Percentiles rank a stretch among this genome's conserved stretches.
phyloP scores from a whole-genome alignment of 92 coral and sea anemone species.

The Nematostella vectensis region DNA sequence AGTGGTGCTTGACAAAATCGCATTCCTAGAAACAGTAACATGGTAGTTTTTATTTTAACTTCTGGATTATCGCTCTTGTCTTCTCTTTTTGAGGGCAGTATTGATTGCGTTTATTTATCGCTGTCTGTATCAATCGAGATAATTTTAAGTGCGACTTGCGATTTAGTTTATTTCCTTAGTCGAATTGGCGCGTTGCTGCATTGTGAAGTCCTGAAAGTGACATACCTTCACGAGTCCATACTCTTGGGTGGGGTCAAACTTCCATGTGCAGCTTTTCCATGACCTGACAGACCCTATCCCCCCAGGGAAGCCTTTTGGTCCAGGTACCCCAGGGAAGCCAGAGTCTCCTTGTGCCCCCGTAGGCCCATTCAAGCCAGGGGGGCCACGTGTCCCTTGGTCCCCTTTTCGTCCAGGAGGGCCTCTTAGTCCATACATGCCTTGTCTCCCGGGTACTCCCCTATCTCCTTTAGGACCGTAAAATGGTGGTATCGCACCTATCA shows the following conservation, averaged over 20 bases:
- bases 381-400: conserved; percentile 35
- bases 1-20: conserved; percentile 31
- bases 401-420: conserved; percentile 40
- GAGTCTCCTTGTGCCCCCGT: conserved; percentile 39
- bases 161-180: no score
- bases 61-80: no score
- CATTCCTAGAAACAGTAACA: conserved; percentile 61
- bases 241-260: conserved; percentile 47
- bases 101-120: no score
- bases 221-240: conserved; percentile 58
- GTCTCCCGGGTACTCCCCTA: conserved; percentile 34
- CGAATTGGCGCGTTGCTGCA: no score
- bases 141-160: no score
- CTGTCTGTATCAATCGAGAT: no score
- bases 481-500: conserved; percentile 15
- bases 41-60: no score
- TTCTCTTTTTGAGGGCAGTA: no score
- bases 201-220: no score
- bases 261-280: conserved; percentile 62
- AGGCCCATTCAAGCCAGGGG: conserved; percentile 22
- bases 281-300: conserved; percentile 18
- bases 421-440: conserved; percentile 26
- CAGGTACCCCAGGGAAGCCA: conserved; percentile 55
- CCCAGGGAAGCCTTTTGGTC: conserved; percentile 53
- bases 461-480: conserved; percentile 44